A percentile compares a stretch with the other conserved stretches of the same genome.
These are phyloP conservation scores for Aquatica leii DNA, from an alignment of 2,888 invertebrate species.

Conservation along the genomic window DNA sequence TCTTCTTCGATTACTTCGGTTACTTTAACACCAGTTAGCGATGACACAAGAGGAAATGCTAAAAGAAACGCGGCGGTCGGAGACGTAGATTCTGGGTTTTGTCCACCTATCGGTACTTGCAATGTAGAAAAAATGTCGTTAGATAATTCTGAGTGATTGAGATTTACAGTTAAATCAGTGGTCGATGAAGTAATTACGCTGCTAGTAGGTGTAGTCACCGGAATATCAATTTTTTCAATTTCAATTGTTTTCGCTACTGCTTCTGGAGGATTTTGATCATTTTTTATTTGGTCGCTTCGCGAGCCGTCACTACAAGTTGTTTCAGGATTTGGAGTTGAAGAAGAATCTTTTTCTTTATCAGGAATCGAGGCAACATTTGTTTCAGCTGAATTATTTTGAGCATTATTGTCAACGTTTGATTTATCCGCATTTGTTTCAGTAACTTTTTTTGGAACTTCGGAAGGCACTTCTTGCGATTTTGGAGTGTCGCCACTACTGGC, in stretches of 20 bases:
- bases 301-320: constrained; percentile 13
- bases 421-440: too few species aligned
- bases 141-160: constrained; percentile 63
- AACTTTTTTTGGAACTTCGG: too few species aligned
- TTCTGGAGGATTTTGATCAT: not conserved
- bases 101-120: constrained; percentile 65
- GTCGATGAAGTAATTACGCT: constrained; percentile 13
- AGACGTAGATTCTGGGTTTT: constrained; percentile 70
- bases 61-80: constrained; percentile 81
- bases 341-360: not conserved
- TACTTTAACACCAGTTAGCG: constrained; percentile 64
- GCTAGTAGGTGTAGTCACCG: constrained; percentile 13
- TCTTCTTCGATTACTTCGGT: constrained; percentile 66
- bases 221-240: not conserved
- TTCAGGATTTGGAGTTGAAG: constrained; percentile 3
- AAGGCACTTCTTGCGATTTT: too few species aligned
- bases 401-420: too few species aligned
- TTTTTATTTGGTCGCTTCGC: not conserved
- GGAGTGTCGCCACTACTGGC: too few species aligned
- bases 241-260: not conserved
- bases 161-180: constrained; percentile 1
- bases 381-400: too few species aligned
- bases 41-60: constrained; percentile 77
- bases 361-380: too few species aligned
- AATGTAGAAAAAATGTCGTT: constrained; percentile 69